These are phyloP conservation scores for Dascyllus trimaculatus DNA, from an alignment of 2,113 vertebrate species.

Conservation along the genomic window DNA sequence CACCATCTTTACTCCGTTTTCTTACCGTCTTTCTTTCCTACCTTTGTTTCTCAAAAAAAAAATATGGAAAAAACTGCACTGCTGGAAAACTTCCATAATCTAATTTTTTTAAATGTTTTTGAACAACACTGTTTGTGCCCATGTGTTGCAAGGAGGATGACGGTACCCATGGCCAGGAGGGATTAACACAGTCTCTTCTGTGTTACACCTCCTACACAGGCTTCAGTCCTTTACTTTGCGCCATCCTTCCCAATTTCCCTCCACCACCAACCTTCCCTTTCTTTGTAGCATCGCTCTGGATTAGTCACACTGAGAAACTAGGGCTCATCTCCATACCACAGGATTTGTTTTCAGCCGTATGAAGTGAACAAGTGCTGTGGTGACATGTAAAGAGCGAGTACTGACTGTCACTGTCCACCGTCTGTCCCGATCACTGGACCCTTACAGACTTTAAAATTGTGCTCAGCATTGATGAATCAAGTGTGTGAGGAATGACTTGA, in stretches of 20 bases:
- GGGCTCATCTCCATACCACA: slow-evolving; percentile 82
- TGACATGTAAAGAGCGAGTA: slow-evolving; percentile 47
- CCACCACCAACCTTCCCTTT: slow-evolving; percentile 16
- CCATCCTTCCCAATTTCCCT: slow-evolving; percentile 56
- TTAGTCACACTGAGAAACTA: slow-evolving; percentile 79
- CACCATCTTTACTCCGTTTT: background rate
- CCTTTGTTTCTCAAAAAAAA: background rate
- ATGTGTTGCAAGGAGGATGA: slow-evolving; percentile 36
- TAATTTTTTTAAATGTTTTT: slow-evolving; percentile 1
- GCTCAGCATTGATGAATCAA: slow-evolving; percentile 2
- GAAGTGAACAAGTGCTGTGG: slow-evolving; percentile 68
- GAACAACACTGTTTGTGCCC: slow-evolving; percentile 24
- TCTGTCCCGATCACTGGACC: background rate
- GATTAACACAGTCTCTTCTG: slow-evolving; percentile 67
- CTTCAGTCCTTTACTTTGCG: slow-evolving; percentile 62
- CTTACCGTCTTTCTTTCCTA: background rate
- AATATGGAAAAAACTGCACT: no score
- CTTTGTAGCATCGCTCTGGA: slow-evolving; percentile 66
- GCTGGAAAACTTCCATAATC: slow-evolving; percentile 2
- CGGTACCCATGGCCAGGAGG: slow-evolving; percentile 49
- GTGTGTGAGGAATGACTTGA: background rate
- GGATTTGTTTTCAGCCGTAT: slow-evolving; percentile 77
- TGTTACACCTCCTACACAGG: slow-evolving; percentile 77
- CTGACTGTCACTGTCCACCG: slow-evolving; percentile 26
- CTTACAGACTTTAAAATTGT: background rate